A percentile compares a stretch with the other conserved stretches of the same genome.
phyloP scores from a whole-genome alignment of 2,797 vertebrate genomes.

The Euthynnus affinis region DNA sequence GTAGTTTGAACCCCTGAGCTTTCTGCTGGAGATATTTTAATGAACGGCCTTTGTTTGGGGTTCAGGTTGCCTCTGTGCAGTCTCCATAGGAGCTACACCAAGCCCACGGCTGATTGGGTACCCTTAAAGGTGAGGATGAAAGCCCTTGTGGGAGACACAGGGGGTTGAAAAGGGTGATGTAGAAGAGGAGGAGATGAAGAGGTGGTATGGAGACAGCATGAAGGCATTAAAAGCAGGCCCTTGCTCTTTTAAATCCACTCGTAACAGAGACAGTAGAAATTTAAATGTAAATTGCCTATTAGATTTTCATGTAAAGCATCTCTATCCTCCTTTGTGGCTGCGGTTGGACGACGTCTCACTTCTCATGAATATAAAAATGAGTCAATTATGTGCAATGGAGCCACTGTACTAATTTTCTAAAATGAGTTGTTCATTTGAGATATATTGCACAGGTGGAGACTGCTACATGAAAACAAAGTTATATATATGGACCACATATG shows the following conservation, averaged over 20 bases:
- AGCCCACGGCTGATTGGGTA: conserved; percentile 76
- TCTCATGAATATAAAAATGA: conserved; percentile 72
- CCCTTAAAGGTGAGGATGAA: conserved; percentile 84
- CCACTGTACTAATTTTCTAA: conserved; percentile 55
- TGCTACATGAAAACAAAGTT: conserved; percentile 34
- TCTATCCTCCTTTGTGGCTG: conserved; percentile 76
- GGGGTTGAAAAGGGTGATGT: conserved; percentile 70
- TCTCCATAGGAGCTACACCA: conserved; percentile 59
- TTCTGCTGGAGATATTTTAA: conserved; percentile 88
- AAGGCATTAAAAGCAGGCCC: conserved; percentile 79
- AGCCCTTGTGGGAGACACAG: conserved; percentile 74
- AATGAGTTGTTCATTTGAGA: conserved; percentile 53
- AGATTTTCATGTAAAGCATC: conserved; percentile 84
- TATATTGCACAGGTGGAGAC: conserved; percentile 40
- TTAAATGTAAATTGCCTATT: conserved; percentile 88
- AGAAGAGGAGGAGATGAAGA: conserved; percentile 74
- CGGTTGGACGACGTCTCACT: conserved; percentile 62
- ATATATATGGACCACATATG: conserved; percentile 1
- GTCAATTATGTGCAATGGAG: conserved; percentile 64
- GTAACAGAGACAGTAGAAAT: conserved; percentile 83
- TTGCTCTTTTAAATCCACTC: conserved; percentile 83
- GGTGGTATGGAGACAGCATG: conserved; percentile 71
- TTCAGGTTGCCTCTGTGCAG: conserved; percentile 72
- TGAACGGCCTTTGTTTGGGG: conserved; percentile 85
- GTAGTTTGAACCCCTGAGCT: conserved; percentile 69